phyloP scores from a whole-genome alignment of 1,140 invertebrate genomes.

The Cyclargus thomasi region DNA sequence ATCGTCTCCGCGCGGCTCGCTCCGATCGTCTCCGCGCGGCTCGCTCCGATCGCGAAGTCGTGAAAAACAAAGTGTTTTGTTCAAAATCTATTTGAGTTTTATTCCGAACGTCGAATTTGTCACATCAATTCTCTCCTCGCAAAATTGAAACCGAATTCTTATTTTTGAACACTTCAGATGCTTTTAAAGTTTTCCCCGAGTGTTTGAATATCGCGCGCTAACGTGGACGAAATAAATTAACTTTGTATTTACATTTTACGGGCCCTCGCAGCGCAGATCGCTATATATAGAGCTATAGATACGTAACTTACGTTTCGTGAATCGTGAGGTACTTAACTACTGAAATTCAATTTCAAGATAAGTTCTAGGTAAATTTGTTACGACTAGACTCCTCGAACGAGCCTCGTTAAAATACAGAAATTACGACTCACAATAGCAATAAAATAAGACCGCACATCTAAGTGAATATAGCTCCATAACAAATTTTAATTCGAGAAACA shows the following conservation, averaged over 20 bases:
- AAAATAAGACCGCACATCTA: background rate
- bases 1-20: no score
- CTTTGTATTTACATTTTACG: background rate
- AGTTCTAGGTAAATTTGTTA: background rate
- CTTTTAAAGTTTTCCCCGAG: background rate
- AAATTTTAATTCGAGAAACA: background rate
- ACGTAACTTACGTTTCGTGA: background rate
- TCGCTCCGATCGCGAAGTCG: no score
- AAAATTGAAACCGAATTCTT: background rate
- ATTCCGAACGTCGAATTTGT: background rate
- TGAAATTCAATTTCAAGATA: background rate
- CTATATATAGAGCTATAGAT: no score
- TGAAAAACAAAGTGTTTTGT: background rate
- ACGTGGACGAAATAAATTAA: conserved; percentile 1
- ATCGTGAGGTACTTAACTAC: background rate
- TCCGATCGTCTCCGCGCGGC: no score
- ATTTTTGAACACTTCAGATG: background rate
- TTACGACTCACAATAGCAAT: background rate
- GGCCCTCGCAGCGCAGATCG: no score
- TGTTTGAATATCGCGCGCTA: background rate
- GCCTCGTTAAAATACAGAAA: background rate
- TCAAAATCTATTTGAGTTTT: background rate
- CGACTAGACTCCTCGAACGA: background rate
- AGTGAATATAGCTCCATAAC: background rate
- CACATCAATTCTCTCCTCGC: background rate